Percentiles rank a stretch among this genome's conserved stretches.
These are phyloP conservation scores for Andrena dorsata DNA, from an alignment of 2,888 invertebrate species.

Conservation along the genomic window DNA sequence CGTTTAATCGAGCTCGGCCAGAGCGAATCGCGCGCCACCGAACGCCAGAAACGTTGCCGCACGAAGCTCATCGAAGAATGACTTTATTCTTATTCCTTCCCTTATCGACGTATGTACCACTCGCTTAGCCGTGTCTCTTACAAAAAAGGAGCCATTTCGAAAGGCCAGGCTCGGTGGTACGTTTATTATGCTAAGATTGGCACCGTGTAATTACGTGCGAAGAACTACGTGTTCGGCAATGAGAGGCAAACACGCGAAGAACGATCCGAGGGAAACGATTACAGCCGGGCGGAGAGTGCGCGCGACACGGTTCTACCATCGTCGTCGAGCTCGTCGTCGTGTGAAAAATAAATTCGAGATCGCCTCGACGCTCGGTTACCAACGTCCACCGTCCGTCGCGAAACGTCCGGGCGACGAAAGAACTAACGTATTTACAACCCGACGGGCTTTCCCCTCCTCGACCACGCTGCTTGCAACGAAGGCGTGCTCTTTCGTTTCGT, in stretches of 20 bases:
- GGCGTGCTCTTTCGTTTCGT: constrained; percentile 23
- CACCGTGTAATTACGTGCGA: constrained; percentile 76
- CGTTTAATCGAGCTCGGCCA: not conserved
- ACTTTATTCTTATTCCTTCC: constrained; percentile 33
- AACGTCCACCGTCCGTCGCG: constrained; percentile 5
- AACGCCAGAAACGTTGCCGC: constrained; percentile 65
- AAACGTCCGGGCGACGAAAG: not conserved
- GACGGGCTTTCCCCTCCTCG: constrained; percentile 2
- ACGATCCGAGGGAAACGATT: constrained; percentile 49
- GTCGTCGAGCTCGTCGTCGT: constrained; percentile 52
- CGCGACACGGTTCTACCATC: constrained; percentile 8
- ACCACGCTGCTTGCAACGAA: constrained; percentile 28
- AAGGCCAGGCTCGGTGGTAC: constrained; percentile 61
- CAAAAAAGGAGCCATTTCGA: constrained; percentile 64
- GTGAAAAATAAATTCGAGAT: constrained; percentile 76
- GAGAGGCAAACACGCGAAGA: constrained; percentile 57
- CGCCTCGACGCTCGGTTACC: constrained; percentile 24
- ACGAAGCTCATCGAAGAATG: constrained; percentile 75
- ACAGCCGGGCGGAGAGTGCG: constrained; percentile 9
- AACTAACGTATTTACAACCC: constrained; percentile 39
- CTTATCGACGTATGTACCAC: constrained; percentile 14
- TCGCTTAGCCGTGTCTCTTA: constrained; percentile 48
- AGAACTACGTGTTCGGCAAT: constrained; percentile 54
- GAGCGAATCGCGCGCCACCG: constrained; percentile 6
- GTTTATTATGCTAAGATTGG: constrained; percentile 74